Evolutionary conservation across 2,113 vertebrate species (phyloP), one percentile per base, ranked within the genome.

Genomic region (Pavo muticus): DNA sequence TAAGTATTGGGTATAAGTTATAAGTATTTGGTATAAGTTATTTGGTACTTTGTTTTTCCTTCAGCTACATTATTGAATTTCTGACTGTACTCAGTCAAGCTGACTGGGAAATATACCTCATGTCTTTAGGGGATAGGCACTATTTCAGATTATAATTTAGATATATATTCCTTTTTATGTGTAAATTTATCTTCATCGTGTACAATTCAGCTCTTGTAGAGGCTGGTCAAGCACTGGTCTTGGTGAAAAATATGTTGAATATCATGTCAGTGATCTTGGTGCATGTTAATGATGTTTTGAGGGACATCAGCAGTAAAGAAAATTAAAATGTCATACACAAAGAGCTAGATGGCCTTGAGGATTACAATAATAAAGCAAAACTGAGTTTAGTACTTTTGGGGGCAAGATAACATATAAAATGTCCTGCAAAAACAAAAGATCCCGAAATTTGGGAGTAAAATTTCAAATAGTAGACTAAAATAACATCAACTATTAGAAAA

Each of bases 111-210:
- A 74, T 56, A 71, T 20, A 60, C 9, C 39, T 40, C 63, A 42
- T 15, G 9, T 59, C 71, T 73, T 83, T 54, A 79, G 16, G 27
- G n/a, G 4, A 5, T 47, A 59, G 56, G 21, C 25, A 39, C 8
- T 94, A 83, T 59, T 91, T 91, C 64, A 60, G 72, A 67, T 86
- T 70, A 56, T 70, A 67, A 71, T 74, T 88, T 81, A 84, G 69
- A 77, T 67, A 57, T 8, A 61, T 0, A 1, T 52, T 35, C 11
- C 10, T 45, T 42, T 54, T 65, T 45, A 48, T 27, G 17, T 45
- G 48, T 42, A 59, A 15, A 48, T 70, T 4, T 79, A 14, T 42
- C 29, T 77, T 77, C 29, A 71, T 14, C 30, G 11, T 50, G 35
- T 71, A 77, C 77, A 88, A 74, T 59, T 35, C 50, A 68, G 25